These are phyloP conservation scores for Aphidius colemani DNA, from an alignment of 2,888 invertebrate genomes.

Conservation along the genomic window DNA sequence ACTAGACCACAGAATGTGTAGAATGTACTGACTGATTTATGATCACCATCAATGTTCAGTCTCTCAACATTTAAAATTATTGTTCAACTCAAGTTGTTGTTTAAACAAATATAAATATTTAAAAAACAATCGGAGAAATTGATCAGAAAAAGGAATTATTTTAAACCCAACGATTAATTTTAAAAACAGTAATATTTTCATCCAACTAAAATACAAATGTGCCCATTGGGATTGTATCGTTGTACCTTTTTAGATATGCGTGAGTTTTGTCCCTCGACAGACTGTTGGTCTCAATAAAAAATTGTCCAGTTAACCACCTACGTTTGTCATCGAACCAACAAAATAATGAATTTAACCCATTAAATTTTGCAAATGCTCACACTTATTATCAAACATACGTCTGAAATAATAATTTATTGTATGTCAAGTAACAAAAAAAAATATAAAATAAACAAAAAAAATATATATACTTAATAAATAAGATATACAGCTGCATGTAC, in stretches of 20 bases:
- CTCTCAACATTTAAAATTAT: constrained; percentile 13
- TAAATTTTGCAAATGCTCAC: constrained; percentile 2
- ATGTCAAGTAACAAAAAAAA: constrained; percentile 11
- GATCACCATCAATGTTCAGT: no score
- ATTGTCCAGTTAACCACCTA: constrained; percentile 30
- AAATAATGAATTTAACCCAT: no score
- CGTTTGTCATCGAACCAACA: constrained; percentile 28
- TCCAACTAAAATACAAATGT: constrained; percentile 47
- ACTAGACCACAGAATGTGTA: constrained; percentile 51
- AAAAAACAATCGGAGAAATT: constrained; percentile 24
- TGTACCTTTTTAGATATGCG: constrained; percentile 43
- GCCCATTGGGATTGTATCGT: constrained; percentile 41
- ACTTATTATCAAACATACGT: background rate
- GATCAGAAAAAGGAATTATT: constrained; percentile 8
- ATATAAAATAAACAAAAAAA: background rate
- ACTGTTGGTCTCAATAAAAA: constrained; percentile 23
- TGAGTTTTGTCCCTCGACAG: constrained; percentile 10
- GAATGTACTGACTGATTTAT: no score
- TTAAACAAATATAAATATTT: background rate
- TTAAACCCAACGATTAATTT: constrained; percentile 42
- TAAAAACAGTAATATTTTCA: constrained; percentile 43
- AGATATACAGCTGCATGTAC: constrained; percentile 32
- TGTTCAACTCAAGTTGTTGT: background rate
- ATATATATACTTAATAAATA: constrained; percentile 7
- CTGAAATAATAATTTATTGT: background rate